A percentile compares a stretch with the other conserved stretches of the same genome.
Conservation (phyloP, 1,140 invertebrate species). For the Drosophila leontia region DNA sequence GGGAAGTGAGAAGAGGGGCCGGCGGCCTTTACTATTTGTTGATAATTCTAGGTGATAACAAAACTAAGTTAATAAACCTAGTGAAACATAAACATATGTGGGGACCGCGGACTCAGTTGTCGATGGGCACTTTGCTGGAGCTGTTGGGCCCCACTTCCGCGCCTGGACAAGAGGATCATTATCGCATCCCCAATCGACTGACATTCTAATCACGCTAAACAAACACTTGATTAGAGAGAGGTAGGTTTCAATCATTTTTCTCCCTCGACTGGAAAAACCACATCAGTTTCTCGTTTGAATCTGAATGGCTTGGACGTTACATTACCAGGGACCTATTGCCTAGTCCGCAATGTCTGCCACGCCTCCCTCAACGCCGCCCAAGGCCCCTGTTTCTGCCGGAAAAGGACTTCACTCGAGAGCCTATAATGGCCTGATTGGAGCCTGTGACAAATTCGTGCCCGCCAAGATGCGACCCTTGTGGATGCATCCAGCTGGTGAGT, state of each 20-base stretch:
- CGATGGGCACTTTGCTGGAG: conserved; percentile 27
- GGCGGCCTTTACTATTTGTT: conserved; percentile 1
- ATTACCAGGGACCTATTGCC: background rate
- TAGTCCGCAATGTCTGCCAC: conserved; percentile 15
- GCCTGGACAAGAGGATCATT: conserved; percentile 12
- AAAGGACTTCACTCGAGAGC: conserved; percentile 35
- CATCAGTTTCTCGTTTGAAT: conserved; percentile 7
- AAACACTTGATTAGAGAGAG: conserved; percentile 7
- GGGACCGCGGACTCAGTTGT: conserved; percentile 31
- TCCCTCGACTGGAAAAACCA: conserved; percentile 1
- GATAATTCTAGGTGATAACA: conserved; percentile 38
- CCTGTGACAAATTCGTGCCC: conserved; percentile 44
- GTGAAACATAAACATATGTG: conserved; percentile 27
- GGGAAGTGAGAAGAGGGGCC: conserved; percentile 1
- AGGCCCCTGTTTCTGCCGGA: background rate
- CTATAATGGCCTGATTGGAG: conserved; percentile 24
- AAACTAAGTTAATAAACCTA: conserved; percentile 26
- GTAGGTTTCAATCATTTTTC: conserved; percentile 17
- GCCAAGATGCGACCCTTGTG: conserved; percentile 39
- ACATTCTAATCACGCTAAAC: conserved; percentile 6
- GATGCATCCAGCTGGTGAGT: conserved; percentile 50
- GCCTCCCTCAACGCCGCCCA: conserved; percentile 1
- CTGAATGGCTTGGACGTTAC: background rate
- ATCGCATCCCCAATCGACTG: conserved; percentile 13
- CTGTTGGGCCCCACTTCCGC: conserved; percentile 21